Conservation (phyloP, 2,113 vertebrate species). For the Butorides virescens region DNA sequence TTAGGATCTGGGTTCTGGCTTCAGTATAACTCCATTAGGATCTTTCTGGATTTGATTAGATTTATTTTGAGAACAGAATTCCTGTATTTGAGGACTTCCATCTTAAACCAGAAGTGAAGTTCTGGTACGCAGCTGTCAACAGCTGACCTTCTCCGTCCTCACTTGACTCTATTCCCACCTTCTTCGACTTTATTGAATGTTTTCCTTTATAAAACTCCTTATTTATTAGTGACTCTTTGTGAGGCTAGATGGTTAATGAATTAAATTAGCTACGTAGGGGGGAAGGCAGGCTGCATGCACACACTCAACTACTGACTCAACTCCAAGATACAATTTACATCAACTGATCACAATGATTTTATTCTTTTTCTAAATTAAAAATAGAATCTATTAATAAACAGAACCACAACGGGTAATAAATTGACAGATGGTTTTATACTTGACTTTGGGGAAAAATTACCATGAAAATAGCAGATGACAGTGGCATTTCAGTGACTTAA, state of each 20-base stretch:
- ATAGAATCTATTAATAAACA: slow-evolving; percentile 60
- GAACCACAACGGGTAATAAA: slow-evolving; percentile 40
- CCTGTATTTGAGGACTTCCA: not conserved
- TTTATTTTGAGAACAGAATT: slow-evolving; percentile 8
- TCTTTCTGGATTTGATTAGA: slow-evolving; percentile 38
- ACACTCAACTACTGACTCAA: slow-evolving; percentile 5
- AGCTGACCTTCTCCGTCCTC: not conserved
- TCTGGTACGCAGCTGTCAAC: not conserved
- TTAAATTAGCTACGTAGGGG: not conserved
- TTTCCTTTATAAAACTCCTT: not conserved
- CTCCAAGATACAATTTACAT: slow-evolving; percentile 21
- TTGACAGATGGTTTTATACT: slow-evolving; percentile 48
- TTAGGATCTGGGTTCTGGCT: not conserved
- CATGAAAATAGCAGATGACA: slow-evolving; percentile 42
- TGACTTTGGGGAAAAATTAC: slow-evolving; percentile 37
- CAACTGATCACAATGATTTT: slow-evolving; percentile 16
- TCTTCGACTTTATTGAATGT: not conserved
- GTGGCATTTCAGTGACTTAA: slow-evolving; percentile 38
- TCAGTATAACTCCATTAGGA: not conserved
- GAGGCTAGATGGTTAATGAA: not conserved
- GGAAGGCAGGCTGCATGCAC: not conserved
- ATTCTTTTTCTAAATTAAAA: slow-evolving; percentile 21
- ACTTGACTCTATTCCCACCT: not conserved
- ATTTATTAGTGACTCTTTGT: not conserved
- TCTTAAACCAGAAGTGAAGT: not conserved